phyloP scores from a whole-genome alignment of 2,888 invertebrate species.

The Nipponacmea schrenckii region DNA sequence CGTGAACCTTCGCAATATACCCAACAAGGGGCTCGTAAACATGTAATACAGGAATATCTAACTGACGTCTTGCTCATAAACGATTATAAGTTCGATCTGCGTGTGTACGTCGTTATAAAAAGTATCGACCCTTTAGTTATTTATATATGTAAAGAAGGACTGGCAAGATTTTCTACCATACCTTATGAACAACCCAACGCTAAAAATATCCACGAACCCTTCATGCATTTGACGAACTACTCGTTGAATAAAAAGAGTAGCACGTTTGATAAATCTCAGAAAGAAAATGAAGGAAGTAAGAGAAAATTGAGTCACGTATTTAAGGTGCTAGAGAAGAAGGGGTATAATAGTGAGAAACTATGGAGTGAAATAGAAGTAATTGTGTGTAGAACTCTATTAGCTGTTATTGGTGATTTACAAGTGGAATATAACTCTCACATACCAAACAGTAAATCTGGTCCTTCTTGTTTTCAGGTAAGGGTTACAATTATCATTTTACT shows the following conservation, averaged over 20 bases:
- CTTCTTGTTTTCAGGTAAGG: conserved; percentile 70
- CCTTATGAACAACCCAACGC: conserved; percentile 68
- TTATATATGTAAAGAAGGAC: conserved; percentile 64
- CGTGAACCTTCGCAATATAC: conserved; percentile 65
- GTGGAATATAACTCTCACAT: conserved; percentile 61
- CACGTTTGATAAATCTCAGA: conserved; percentile 66
- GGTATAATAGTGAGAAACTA: conserved; percentile 64
- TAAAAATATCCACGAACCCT: conserved; percentile 68
- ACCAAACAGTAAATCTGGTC: conserved; percentile 64
- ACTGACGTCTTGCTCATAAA: conserved; percentile 68
- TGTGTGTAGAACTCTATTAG: conserved; percentile 69
- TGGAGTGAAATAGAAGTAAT: conserved; percentile 69
- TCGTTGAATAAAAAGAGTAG: conserved; percentile 69
- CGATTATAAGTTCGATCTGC: conserved; percentile 69
- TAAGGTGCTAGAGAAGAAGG: conserved; percentile 55
- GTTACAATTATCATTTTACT: neutral
- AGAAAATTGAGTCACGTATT: conserved; percentile 69
- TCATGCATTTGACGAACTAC: conserved; percentile 71
- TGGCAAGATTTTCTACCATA: conserved; percentile 70
- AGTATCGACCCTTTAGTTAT: conserved; percentile 69
- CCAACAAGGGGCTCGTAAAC: conserved; percentile 37
- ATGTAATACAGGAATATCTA: conserved; percentile 69
- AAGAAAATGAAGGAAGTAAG: conserved; percentile 68
- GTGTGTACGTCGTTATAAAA: conserved; percentile 69
- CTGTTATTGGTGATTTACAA: conserved; percentile 69